phyloP scores from a whole-genome alignment of 2,888 invertebrate genomes.

The Plagiodera versicolora region DNA sequence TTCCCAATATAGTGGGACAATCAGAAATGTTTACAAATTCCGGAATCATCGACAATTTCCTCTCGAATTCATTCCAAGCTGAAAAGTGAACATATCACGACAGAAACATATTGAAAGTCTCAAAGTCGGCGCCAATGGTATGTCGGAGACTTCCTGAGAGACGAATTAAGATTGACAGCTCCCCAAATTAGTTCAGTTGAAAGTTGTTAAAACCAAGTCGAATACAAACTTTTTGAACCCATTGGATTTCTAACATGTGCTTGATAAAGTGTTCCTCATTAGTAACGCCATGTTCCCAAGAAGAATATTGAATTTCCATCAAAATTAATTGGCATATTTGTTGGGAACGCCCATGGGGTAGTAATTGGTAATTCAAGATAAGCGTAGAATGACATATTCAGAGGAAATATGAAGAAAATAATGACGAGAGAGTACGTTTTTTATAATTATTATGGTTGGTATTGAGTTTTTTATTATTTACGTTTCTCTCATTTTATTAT shows the following conservation, averaged over 20 bases:
- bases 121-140: neutral
- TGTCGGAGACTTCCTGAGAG: neutral
- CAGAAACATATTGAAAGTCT: neutral
- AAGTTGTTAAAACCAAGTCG: constrained; percentile 19
- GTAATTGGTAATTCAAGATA: constrained; percentile 13
- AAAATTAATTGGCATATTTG: constrained; percentile 28
- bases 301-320: constrained; percentile 29
- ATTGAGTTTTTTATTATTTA: too few species aligned
- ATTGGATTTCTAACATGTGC: constrained; percentile 17
- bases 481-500: too few species aligned
- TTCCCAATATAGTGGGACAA: too few species aligned
- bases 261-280: constrained; percentile 25
- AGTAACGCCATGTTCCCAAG: constrained; percentile 16
- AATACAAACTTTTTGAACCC: constrained; percentile 16
- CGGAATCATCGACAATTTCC: too few species aligned
- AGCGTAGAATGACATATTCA: neutral
- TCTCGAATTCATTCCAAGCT: too few species aligned
- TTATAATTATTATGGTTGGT: too few species aligned
- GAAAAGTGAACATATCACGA: too few species aligned
- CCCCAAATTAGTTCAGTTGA: constrained; percentile 21
- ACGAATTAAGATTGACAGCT: constrained; percentile 17
- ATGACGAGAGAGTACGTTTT: too few species aligned
- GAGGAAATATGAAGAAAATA: too few species aligned
- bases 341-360: constrained; percentile 18
- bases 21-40: too few species aligned